phyloP scores from a whole-genome alignment of 2,888 invertebrate genomes.

The Nysson spinosus region DNA sequence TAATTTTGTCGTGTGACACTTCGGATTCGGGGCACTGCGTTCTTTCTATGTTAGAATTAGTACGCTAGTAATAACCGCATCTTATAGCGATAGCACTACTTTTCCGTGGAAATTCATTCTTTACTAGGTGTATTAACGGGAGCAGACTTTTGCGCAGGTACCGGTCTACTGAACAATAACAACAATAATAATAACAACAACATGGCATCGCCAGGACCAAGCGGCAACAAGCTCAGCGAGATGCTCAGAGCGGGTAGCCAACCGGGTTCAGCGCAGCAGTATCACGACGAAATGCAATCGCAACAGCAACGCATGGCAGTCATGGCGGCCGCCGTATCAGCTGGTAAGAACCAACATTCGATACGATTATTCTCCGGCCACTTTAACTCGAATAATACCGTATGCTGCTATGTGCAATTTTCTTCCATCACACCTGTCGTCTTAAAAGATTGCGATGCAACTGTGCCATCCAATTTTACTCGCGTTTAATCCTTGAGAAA shows the following conservation, averaged over 20 bases:
- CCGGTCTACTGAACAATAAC: conserved; percentile 85
- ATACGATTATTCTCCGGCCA: conserved; percentile 61
- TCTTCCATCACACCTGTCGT: no score
- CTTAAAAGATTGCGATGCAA: no score
- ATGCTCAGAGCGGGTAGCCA: conserved; percentile 75
- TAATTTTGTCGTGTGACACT: conserved; percentile 53
- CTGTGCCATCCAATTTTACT: no score
- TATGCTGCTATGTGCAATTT: no score
- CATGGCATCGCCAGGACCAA: conserved; percentile 77
- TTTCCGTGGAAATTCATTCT: not conserved
- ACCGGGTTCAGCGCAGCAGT: conserved; percentile 74
- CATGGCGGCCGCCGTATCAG: conserved; percentile 76
- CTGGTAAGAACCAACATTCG: conserved; percentile 65
- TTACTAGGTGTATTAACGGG: conserved; percentile 69
- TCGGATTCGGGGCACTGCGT: conserved; percentile 27
- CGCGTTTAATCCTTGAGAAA: no score
- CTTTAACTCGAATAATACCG: no score
- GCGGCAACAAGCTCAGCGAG: conserved; percentile 76
- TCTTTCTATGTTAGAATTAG: conserved; percentile 15
- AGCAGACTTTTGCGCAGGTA: conserved; percentile 80
- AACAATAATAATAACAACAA: conserved; percentile 84
- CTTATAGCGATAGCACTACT: not conserved
- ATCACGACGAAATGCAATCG: conserved; percentile 82
- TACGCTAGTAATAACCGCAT: no score
- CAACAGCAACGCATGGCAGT: conserved; percentile 79